These are phyloP conservation scores for Ia io DNA, from an alignment of 2,113 vertebrate species.

Conservation along the genomic window DNA sequence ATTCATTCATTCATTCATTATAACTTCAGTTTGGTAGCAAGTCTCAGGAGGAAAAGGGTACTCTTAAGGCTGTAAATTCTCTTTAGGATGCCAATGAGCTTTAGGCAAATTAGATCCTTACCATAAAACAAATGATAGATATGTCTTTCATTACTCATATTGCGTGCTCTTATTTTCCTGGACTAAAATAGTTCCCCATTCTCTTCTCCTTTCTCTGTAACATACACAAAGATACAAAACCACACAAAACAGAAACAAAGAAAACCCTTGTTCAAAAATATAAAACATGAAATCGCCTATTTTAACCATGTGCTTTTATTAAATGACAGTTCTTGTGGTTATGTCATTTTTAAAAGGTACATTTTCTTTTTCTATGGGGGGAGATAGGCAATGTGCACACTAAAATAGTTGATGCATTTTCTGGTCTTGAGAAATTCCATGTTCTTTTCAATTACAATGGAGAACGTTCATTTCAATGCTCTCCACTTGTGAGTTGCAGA, in stretches of 20 bases:
- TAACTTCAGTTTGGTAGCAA: conserved; percentile 25
- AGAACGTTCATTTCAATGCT: conserved; percentile 15
- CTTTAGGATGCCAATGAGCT: background rate
- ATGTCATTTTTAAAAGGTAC: background rate
- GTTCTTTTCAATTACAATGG: conserved; percentile 41
- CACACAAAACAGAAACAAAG: background rate
- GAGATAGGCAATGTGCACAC: background rate
- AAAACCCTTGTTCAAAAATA: conserved; percentile 12
- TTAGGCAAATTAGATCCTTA: conserved; percentile 29
- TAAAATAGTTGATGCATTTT: conserved; percentile 34
- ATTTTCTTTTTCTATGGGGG: background rate
- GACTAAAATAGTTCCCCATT: conserved; percentile 32
- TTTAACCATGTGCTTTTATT: conserved; percentile 39
- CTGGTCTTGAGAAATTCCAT: conserved; percentile 35
- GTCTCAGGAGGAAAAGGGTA: background rate
- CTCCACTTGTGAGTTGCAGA: background rate
- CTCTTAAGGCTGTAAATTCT: conserved; percentile 23
- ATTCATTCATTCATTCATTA: conserved; percentile 33
- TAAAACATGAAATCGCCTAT: conserved; percentile 26
- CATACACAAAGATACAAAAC: conserved; percentile 8
- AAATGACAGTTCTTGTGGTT: background rate
- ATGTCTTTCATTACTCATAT: conserved; percentile 38
- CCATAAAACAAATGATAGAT: background rate
- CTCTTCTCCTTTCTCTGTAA: conserved; percentile 34
- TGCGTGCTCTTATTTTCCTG: background rate